A percentile compares a stretch with the other conserved stretches of the same genome.
Conservation (phyloP, 2,113 vertebrate genomes). For the Rana temporaria region DNA sequence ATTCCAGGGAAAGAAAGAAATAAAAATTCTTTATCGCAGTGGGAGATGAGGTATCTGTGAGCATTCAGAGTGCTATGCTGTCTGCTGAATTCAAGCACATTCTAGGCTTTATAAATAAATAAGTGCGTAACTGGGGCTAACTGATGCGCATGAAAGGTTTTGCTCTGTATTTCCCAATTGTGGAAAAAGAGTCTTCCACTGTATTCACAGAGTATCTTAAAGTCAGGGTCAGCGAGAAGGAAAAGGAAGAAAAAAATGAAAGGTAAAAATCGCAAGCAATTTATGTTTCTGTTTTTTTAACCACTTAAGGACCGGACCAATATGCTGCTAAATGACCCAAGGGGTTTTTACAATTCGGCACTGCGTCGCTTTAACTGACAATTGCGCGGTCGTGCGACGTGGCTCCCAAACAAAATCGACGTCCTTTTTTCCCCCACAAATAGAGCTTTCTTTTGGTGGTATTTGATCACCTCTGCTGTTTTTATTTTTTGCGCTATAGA, state of each 20-base stretch:
- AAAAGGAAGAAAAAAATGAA: background rate
- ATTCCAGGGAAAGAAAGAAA: slow-evolving; percentile 14
- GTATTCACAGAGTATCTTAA: slow-evolving; percentile 8
- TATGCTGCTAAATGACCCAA: no score
- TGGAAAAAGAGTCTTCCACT: background rate
- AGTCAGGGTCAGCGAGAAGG: background rate
- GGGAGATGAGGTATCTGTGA: slow-evolving; percentile 17
- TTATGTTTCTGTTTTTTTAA: background rate
- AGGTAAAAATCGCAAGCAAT: background rate
- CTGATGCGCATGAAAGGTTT: slow-evolving; percentile 16
- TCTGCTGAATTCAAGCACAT: background rate
- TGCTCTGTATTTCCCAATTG: slow-evolving; percentile 15
- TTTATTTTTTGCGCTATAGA: no score
- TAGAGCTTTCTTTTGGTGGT: no score
- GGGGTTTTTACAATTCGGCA: no score
- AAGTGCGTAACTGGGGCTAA: slow-evolving; percentile 37
- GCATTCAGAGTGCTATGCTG: background rate
- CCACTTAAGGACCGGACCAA: no score
- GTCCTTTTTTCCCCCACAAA: no score
- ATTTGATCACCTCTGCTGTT: no score
- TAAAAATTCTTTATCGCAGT: slow-evolving; percentile 22
- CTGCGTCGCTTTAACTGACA: no score
- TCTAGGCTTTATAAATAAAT: slow-evolving; percentile 35
- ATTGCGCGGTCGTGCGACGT: no score
- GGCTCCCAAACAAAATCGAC: no score